Base-by-base conservation (phyloP, 2,113 vertebrate species). In the Phrynosoma platyrhinos region DNA sequence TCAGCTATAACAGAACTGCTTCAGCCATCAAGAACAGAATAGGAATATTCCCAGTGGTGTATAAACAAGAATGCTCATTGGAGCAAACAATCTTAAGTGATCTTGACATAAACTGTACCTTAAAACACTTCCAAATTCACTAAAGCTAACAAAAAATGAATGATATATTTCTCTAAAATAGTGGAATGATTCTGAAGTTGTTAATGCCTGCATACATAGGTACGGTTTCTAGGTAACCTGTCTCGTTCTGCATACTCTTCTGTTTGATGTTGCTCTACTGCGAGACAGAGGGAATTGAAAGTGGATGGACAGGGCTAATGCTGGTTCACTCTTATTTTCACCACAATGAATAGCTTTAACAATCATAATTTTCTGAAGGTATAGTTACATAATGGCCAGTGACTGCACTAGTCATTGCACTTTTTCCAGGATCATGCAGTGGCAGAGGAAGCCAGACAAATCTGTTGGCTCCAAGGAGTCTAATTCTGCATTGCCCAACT, bases 31-130 rank as follows among this genome's bases (percentile, higher is more conserved):
- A 10, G 9, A 66, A 14, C 2, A 85, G 36, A 42, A 77, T 25
- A 85, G 77, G 32, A 14, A n/a, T n/a, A 77, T 77, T 77, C 25
- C 74, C 74, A 21, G 55, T 66, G 36, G 55, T 77, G 55, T 47
- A 85, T 66, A 64, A 75, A 66, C 72, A 64, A 72, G 53, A 77
- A 20, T 77, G 55, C 40, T 47, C 77, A 77, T 47, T 9, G 53
- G 47, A 74, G 20, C 36, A 85, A 85, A 77, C 58, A 85, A 62
- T 75, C 55, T 42, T 64, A 74, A 77, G 25, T 47, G 27, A 85
- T 77, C 25, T 78, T 66, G 58, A 47, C n/a, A 62, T 84, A 58
- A 84, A 23, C 16, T 42, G 55, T 12, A 42, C n/a, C 62, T 76
- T 64, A 77, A 85, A 85, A 42, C 20, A 58, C 36, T 64, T 47